phyloP scores from a whole-genome alignment of 2,797 vertebrate genomes.

The Rhinophrynus dorsalis region DNA sequence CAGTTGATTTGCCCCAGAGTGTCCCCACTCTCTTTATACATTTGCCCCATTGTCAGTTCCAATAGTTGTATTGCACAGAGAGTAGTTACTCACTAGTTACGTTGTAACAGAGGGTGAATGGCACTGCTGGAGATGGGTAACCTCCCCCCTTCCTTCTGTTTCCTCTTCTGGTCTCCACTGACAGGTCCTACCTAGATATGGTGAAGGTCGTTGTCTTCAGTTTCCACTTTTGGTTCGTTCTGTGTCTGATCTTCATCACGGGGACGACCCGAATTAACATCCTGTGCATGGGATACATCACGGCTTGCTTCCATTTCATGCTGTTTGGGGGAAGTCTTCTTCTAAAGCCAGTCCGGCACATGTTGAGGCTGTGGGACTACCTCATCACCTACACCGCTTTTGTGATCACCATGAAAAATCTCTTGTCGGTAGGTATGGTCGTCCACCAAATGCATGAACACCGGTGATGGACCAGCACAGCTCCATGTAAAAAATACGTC shows the following conservation, averaged over 20 bases:
- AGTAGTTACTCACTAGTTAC: too few relatives aligned
- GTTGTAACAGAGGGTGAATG: too few relatives aligned
- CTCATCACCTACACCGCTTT: constrained; percentile 71
- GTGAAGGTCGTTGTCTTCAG: constrained; percentile 73
- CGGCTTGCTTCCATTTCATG: constrained; percentile 79
- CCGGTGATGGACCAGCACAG: too few relatives aligned
- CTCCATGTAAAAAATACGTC: too few relatives aligned
- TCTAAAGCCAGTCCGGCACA: constrained; percentile 67
- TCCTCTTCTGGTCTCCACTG: not conserved
- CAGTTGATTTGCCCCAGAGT: too few relatives aligned
- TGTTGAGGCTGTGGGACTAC: constrained; percentile 71
- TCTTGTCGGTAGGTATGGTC: constrained; percentile 63
- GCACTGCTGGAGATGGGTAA: too few relatives aligned
- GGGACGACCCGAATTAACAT: constrained; percentile 73
- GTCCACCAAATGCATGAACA: too few relatives aligned
- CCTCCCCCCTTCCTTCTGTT: not conserved
- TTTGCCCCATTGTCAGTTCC: too few relatives aligned
- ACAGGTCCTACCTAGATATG: constrained; percentile 74
- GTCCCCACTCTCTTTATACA: too few relatives aligned
- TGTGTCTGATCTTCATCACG: constrained; percentile 79
- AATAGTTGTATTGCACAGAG: too few relatives aligned
- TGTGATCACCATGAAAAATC: constrained; percentile 73
- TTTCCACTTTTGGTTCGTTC: constrained; percentile 79
- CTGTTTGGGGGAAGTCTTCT: constrained; percentile 72
- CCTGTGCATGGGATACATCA: constrained; percentile 73